Evolutionary conservation across 37 sponge, comb jelly and placozoan genomes (phyloP), one percentile per base, ranked within the genome.

Genomic region (Spongia lamella): DNA sequence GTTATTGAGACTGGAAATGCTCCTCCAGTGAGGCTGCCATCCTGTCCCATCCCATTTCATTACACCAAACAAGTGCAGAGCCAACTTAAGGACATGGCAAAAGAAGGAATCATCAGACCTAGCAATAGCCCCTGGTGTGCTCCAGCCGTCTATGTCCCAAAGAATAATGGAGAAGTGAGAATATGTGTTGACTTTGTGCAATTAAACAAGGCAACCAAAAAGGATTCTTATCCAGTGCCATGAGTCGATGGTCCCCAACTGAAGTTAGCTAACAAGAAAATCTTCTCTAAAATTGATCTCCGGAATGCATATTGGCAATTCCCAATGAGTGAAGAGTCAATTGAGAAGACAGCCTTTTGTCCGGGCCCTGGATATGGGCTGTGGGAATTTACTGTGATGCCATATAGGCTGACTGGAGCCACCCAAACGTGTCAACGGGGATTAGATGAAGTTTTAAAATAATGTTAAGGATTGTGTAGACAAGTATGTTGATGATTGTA

Each of bases 91-190:
- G 64, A 63, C 6, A 63, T 63, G 64, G 33, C 33, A 4, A 63
- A 24, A 7, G 31, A 24, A 20, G 32, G 64, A 20, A 63, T 63
- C 29, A 63, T 63, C 7, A 24, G 33, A 30, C 32, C 64, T 24
- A 63, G 64, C 32, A 63, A 24, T 20, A 63, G 64, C 32, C 64
- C 64, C 2, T 63, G 64, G 64, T 19, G 64, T 30, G 64, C n/a
- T n/a, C n/a, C n/a, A n/a, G n/a, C n/a, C n/a, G n/a, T n/a, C n/a
- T n/a, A n/a, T n/a, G n/a, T n/a, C n/a, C n/a, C n/a, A n/a, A n/a
- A n/a, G n/a, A n/a, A n/a, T n/a, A n/a, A n/a, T n/a, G n/a, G n/a
- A n/a, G n/a, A n/a, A n/a, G n/a, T n/a, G n/a, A n/a, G n/a, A n/a
- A n/a, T n/a, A n/a, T n/a, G n/a, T n/a, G n/a, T 63, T 24, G 32